Conservation (phyloP, 64 coral and sea anemone genomes). For the Astreopora myriophthalma region DNA sequence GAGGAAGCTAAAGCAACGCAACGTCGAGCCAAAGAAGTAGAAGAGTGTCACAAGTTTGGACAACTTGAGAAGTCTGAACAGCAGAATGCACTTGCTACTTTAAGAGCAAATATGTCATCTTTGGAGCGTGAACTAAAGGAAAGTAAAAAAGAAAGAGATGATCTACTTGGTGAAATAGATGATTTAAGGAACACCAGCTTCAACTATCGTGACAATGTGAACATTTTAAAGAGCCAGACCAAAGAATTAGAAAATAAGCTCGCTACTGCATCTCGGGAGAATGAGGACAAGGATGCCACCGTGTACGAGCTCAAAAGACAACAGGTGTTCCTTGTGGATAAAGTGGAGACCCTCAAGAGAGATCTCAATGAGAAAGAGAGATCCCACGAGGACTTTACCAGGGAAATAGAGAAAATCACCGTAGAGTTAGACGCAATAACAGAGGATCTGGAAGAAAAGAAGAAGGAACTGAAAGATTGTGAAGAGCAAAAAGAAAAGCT, state of each 20-base stretch:
- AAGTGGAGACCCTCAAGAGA: constrained; percentile 53
- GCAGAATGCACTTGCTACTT: background rate
- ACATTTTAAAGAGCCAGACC: constrained; percentile 41
- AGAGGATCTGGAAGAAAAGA: constrained; percentile 9
- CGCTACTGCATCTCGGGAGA: constrained; percentile 34
- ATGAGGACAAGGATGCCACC: constrained; percentile 37
- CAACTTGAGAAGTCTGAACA: constrained; percentile 38
- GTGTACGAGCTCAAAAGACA: constrained; percentile 50
- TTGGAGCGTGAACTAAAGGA: constrained; percentile 67
- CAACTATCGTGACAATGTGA: constrained; percentile 63
- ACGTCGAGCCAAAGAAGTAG: constrained; percentile 12
- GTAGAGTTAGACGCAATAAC: constrained; percentile 24
- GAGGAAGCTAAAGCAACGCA: constrained; percentile 18
- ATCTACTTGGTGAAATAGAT: constrained; percentile 56
- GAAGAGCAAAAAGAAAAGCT: constrained; percentile 83
- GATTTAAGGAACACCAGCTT: constrained; percentile 76
- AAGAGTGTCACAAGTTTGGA: constrained; percentile 16
- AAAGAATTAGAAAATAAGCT: constrained; percentile 67
- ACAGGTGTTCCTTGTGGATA: constrained; percentile 10
- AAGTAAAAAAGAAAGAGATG: constrained; percentile 49
- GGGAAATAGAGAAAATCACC: constrained; percentile 45
- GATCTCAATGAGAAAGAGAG: constrained; percentile 45
- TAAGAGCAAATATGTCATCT: constrained; percentile 50
- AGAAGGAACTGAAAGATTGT: constrained; percentile 57
- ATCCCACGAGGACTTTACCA: constrained; percentile 10